A percentile compares a stretch with the other conserved stretches of the same genome.
These are phyloP conservation scores for Rhinogobius similis DNA, from an alignment of 2,113 vertebrate species.

Conservation along the genomic window DNA sequence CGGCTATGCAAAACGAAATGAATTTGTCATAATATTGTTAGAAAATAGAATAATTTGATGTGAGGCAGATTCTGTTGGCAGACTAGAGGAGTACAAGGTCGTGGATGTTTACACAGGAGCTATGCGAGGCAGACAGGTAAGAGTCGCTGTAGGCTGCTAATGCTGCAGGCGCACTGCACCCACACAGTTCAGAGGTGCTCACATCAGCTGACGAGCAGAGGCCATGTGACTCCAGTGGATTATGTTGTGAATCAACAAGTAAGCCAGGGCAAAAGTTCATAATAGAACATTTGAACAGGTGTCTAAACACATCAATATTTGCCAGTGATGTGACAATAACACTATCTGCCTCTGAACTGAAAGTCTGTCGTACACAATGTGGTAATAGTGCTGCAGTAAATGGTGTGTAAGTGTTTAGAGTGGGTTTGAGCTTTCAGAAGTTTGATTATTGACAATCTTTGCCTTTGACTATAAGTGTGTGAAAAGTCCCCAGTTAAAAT, in stretches of 20 bases:
- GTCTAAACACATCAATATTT: background rate
- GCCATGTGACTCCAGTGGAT: background rate
- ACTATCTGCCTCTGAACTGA: background rate
- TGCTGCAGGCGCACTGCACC: background rate
- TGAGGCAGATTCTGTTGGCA: slow-evolving; percentile 1
- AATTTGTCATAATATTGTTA: slow-evolving; percentile 1
- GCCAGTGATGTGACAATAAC: background rate
- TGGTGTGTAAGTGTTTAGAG: too few relatives aligned
- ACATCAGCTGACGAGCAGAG: background rate
- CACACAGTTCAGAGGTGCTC: background rate
- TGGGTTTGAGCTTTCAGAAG: too few relatives aligned
- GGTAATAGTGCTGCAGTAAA: background rate
- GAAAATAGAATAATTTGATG: slow-evolving; percentile 15
- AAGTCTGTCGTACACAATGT: background rate
- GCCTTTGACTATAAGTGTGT: background rate
- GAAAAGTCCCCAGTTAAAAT: background rate
- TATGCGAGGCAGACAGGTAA: background rate
- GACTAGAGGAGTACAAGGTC: background rate
- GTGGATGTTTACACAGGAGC: background rate
- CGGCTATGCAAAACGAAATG: background rate
- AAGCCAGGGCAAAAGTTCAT: background rate
- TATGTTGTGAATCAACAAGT: slow-evolving; percentile 2
- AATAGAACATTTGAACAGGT: background rate
- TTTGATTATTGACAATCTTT: background rate
- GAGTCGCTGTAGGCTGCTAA: background rate